A percentile compares a stretch with the other conserved stretches of the same genome.
Evolutionary conservation across 2,113 vertebrate species (phyloP).

Genomic region (Natator depressus): DNA sequence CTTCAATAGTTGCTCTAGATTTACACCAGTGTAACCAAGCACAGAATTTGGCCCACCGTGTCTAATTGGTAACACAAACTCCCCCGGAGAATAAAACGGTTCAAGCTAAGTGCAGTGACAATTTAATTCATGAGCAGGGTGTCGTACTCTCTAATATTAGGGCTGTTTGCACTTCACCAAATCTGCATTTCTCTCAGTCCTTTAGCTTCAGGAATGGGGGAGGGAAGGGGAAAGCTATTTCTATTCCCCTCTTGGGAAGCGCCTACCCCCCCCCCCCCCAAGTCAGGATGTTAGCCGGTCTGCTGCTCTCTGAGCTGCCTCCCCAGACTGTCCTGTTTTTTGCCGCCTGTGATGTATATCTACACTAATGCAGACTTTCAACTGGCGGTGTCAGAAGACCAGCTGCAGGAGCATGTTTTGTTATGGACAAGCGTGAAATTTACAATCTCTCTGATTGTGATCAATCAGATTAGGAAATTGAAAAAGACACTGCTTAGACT

Average conservation of each 20-base stretch:
- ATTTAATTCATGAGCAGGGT: neutral
- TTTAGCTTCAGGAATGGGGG: neutral
- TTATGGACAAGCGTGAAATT: slow-evolving; percentile 12
- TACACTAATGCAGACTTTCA: slow-evolving; percentile 4
- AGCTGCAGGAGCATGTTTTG: neutral
- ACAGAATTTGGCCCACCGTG: neutral
- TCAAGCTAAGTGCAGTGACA: neutral
- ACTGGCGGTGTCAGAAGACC: neutral
- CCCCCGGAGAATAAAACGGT: neutral
- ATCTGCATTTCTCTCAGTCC: neutral
- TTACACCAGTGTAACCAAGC: neutral
- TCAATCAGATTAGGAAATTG: slow-evolving; percentile 37
- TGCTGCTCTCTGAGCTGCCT: neutral
- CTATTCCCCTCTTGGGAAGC: neutral
- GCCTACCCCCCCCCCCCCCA: too few relatives aligned
- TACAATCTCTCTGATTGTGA: neutral
- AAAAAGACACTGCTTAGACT: slow-evolving; percentile 15
- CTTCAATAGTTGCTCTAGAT: neutral
- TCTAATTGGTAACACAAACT: neutral
- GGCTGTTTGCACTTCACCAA: neutral
- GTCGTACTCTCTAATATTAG: neutral
- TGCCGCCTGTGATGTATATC: neutral
- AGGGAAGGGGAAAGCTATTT: neutral
- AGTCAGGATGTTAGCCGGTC: neutral
- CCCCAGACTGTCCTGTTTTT: neutral